A percentile compares a stretch with the other conserved stretches of the same genome.
Evolutionary conservation across 2,797 vertebrate species (phyloP).

Genomic region (Darevskia nairensis): DNA sequence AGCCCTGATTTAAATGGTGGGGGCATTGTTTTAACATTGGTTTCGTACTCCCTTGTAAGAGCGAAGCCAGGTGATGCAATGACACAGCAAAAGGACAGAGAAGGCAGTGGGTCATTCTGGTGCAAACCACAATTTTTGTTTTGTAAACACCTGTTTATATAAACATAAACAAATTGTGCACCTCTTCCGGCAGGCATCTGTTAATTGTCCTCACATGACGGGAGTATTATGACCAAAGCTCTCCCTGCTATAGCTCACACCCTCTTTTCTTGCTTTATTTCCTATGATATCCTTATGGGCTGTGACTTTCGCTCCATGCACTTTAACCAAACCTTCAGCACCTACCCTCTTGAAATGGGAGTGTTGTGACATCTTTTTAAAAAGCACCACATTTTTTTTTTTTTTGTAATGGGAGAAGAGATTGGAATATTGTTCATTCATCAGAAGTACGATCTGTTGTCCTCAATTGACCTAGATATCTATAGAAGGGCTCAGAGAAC

Average conservation of each 20-base stretch:
- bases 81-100: neutral
- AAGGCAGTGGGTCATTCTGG: neutral
- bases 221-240: neutral
- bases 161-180: no score
- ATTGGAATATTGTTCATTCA: no score
- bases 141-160: no score
- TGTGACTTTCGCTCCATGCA: neutral
- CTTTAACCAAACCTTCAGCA: no score
- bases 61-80: neutral
- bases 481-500: no score
- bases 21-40: neutral
- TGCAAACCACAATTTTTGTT: neutral
- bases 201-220: neutral
- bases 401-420: no score
- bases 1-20: no score
- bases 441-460: no score
- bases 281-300: neutral
- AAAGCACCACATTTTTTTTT: no score
- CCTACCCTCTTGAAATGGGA: no score
- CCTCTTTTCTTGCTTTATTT: neutral
- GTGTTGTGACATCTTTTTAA: no score
- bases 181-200: neutral
- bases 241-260: neutral
- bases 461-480: no score
- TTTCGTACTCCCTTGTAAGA: neutral